These are phyloP conservation scores for Meteorus colon DNA, from an alignment of 2,888 invertebrate species.

Conservation along the genomic window DNA sequence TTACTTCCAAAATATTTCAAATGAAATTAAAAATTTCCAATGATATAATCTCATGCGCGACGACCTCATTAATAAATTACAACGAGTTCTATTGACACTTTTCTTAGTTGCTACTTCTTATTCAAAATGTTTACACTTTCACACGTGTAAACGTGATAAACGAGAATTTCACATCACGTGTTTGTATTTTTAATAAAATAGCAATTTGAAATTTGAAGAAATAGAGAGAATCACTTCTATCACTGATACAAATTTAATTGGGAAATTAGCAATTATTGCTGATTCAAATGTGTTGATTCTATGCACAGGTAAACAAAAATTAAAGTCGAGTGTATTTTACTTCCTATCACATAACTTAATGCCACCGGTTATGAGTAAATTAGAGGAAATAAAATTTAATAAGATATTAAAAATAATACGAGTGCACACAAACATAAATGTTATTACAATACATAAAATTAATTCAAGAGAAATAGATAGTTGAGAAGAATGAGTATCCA, in stretches of 20 bases:
- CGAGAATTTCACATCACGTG: background rate
- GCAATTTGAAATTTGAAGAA: background rate
- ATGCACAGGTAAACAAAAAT: no score
- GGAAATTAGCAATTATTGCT: no score
- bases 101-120: background rate
- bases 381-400: background rate
- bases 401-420: background rate
- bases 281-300: no score
- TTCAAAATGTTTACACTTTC: slow-evolving; percentile 5
- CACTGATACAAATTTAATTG: no score
- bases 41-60: background rate
- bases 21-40: background rate
- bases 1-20: background rate
- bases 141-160: background rate
- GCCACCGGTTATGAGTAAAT: no score
- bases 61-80: background rate
- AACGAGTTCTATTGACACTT: background rate
- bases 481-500: background rate
- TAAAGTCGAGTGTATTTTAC: no score
- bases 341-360: no score
- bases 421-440: background rate
- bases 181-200: background rate
- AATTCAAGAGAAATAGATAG: background rate
- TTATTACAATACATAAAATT: no score
- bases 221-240: background rate